Conservation (phyloP, 2,113 vertebrate species). For the Rhadina sibilatrix region DNA sequence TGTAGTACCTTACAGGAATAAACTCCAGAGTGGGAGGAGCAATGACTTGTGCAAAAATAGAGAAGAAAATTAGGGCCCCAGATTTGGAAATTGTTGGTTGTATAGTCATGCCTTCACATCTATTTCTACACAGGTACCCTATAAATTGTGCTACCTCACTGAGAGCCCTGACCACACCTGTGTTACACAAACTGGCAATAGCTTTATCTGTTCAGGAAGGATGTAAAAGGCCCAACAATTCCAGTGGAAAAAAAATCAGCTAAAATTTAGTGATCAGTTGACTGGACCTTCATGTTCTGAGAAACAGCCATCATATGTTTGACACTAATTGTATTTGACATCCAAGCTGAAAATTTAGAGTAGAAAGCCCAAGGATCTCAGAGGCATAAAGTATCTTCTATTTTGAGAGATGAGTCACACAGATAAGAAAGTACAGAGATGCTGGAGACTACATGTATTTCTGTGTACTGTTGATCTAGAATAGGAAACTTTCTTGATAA, state of each 20-base stretch:
- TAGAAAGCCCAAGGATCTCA: not conserved
- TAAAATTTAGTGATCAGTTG: not conserved
- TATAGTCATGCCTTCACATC: not conserved
- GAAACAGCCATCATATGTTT: not conserved
- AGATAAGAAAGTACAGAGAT: not conserved
- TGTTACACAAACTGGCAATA: not conserved
- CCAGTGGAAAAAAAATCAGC: not conserved
- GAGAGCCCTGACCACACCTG: not conserved
- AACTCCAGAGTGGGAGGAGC: not conserved
- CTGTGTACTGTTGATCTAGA: conserved; percentile 21
- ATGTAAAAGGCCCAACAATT: not conserved
- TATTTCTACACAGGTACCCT: not conserved
- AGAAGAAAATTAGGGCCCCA: not conserved
- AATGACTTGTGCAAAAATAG: not conserved
- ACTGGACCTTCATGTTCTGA: not conserved
- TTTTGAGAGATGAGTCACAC: conserved; percentile 22
- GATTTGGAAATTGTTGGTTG: not conserved
- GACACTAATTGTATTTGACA: not conserved
- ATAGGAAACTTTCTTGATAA: conserved; percentile 28
- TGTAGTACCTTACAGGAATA: not conserved
- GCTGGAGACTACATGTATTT: not conserved
- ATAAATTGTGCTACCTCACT: not conserved
- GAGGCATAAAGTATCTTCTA: not conserved
- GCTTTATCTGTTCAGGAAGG: not conserved
- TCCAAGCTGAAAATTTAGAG: not conserved